A percentile compares a stretch with the other conserved stretches of the same genome.
Evolutionary conservation across 2,113 vertebrate species (phyloP).

Genomic region (Eudyptes chrysolophus): DNA sequence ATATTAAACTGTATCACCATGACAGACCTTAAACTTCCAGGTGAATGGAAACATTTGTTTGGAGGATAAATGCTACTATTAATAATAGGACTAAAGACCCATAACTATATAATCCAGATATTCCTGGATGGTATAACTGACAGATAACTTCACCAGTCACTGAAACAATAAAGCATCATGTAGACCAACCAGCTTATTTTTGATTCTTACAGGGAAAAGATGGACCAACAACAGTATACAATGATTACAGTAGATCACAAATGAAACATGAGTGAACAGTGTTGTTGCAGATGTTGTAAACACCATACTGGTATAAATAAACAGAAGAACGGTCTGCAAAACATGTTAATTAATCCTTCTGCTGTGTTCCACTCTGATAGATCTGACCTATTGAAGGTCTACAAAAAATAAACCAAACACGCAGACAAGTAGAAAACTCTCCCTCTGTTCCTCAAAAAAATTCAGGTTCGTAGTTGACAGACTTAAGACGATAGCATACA

Average conservation of each 20-base stretch:
- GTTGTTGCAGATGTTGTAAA: not conserved
- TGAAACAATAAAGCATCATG: not conserved
- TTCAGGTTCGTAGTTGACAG: not conserved
- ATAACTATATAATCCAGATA: not conserved
- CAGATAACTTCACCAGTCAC: not conserved
- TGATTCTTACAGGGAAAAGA: not conserved
- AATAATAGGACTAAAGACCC: not conserved
- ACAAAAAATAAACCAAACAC: not conserved
- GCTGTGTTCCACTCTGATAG: not conserved
- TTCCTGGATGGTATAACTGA: not conserved
- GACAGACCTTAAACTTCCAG: not conserved
- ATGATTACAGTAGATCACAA: not conserved
- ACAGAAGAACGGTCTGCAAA: not conserved
- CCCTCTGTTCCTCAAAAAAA: not conserved
- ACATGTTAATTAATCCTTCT: not conserved
- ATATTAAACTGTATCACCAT: not conserved
- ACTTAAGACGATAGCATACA: not conserved
- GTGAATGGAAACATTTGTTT: not conserved
- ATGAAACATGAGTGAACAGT: not conserved
- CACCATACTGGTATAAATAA: not conserved
- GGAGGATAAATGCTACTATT: not conserved
- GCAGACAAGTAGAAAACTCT: not conserved
- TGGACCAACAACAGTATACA: not conserved
- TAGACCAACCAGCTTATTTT: not conserved
- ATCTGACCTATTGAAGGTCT: not conserved